Evolutionary conservation across 2,888 invertebrate genomes (phyloP).

Genomic region (Sesia apiformis): DNA sequence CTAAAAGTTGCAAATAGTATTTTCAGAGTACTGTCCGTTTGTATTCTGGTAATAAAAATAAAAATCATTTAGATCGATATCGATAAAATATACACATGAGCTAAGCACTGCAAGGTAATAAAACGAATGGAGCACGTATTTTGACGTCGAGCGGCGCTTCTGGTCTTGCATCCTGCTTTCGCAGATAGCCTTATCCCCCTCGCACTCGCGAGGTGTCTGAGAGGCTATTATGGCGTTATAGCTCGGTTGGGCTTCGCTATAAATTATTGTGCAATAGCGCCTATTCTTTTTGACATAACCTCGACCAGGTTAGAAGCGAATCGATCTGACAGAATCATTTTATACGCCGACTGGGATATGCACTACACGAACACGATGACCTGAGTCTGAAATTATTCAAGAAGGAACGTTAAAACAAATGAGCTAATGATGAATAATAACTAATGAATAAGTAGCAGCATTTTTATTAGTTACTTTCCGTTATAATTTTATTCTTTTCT

Average conservation of each 20-base stretch:
- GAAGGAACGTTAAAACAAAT: too few species aligned
- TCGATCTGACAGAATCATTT: slow-evolving; percentile 47
- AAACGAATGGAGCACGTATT: slow-evolving; percentile 75
- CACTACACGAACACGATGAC: too few species aligned
- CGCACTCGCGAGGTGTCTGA: slow-evolving; percentile 54
- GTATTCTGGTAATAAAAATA: not conserved
- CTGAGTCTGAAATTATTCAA: too few species aligned
- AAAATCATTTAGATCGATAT: slow-evolving; percentile 23
- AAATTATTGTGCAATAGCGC: slow-evolving; percentile 69
- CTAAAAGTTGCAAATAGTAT: too few species aligned
- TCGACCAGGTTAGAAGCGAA: slow-evolving; percentile 35
- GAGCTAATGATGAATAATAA: too few species aligned
- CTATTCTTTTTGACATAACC: slow-evolving; percentile 52
- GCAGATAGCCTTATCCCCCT: slow-evolving; percentile 34
- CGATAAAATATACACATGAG: slow-evolving; percentile 5
- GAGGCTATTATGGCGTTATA: slow-evolving; percentile 66
- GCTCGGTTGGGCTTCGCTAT: slow-evolving; percentile 54
- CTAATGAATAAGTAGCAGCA: too few species aligned
- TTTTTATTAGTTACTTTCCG: too few species aligned
- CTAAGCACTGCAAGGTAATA: slow-evolving; percentile 55
- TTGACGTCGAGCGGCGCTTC: slow-evolving; percentile 75
- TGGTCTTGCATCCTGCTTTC: slow-evolving; percentile 50
- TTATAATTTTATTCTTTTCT: too few species aligned
- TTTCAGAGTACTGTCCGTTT: too few species aligned
- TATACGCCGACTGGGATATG: slow-evolving; percentile 6